Evolutionary conservation across 2,113 vertebrate species (phyloP).

Genomic region (Mugil cephalus): DNA sequence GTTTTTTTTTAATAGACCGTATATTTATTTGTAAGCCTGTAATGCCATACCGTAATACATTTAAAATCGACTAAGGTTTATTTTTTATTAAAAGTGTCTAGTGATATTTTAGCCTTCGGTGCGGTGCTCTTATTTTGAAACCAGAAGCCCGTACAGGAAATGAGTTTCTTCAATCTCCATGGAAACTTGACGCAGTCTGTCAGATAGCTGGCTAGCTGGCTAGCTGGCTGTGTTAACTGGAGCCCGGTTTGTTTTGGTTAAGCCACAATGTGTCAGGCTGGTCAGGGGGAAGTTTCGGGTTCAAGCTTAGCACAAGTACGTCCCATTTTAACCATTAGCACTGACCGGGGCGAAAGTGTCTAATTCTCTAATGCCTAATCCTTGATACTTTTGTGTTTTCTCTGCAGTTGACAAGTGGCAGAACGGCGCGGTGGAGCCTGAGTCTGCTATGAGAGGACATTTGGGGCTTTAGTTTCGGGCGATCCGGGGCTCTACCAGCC

Average conservation of each 20-base stretch:
- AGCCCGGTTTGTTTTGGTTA: slow-evolving; percentile 59
- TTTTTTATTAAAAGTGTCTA: neutral
- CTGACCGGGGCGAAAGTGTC: neutral
- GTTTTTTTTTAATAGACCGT: too few species aligned
- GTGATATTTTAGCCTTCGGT: neutral
- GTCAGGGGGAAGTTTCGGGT: slow-evolving; percentile 40
- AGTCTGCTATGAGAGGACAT: slow-evolving; percentile 66
- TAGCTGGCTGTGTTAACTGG: neutral
- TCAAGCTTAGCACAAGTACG: slow-evolving; percentile 13
- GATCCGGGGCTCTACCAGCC: slow-evolving; percentile 43
- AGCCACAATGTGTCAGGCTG: neutral
- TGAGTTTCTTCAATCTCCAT: accelerated
- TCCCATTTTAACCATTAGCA: neutral
- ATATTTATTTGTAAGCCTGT: neutral
- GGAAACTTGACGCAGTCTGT: slow-evolving; percentile 3
- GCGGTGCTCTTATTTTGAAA: slow-evolving; percentile 57
- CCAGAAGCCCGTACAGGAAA: slow-evolving; percentile 30
- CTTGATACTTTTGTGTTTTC: slow-evolving; percentile 37
- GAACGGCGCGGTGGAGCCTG: slow-evolving; percentile 53
- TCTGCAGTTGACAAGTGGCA: slow-evolving; percentile 66
- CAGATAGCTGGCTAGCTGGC: slow-evolving; percentile 34
- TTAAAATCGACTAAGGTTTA: too few species aligned
- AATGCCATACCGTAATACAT: neutral
- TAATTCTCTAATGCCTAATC: slow-evolving; percentile 23
- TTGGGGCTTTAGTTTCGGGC: slow-evolving; percentile 42